Evolutionary conservation across 2,113 vertebrate genomes (phyloP).

Genomic region (Pelusios castaneus): DNA sequence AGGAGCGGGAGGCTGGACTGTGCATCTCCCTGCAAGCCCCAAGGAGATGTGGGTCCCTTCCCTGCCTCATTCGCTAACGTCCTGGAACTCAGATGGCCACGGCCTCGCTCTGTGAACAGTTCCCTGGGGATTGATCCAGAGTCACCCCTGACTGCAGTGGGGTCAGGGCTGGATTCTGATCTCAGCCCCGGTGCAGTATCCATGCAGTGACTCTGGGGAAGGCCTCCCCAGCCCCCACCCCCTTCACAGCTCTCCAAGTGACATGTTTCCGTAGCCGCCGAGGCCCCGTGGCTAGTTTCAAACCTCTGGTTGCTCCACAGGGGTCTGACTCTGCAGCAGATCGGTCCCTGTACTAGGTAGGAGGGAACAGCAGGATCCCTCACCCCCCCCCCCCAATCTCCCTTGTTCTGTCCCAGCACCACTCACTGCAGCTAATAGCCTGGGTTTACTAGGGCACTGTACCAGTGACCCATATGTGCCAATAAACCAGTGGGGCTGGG

Average conservation of each 20-base stretch:
- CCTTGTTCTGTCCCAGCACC: not conserved
- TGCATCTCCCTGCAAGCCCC: too few species aligned
- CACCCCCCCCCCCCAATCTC: not conserved
- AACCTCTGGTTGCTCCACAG: not conserved
- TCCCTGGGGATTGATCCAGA: not conserved
- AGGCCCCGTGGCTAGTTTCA: not conserved
- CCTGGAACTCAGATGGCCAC: not conserved
- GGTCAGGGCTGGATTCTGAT: not conserved
- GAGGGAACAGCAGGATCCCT: not conserved
- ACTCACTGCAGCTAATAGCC: not conserved
- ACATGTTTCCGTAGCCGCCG: not conserved
- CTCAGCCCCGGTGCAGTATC: not conserved
- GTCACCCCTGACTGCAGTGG: not conserved
- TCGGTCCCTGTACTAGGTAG: not conserved
- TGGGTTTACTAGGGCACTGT: not conserved
- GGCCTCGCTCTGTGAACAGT: not conserved
- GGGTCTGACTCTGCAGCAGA: not conserved
- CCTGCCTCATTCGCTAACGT: not conserved
- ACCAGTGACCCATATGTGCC: not conserved
- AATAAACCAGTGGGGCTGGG: too few species aligned
- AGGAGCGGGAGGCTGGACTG: too few species aligned
- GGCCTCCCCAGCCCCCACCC: not conserved
- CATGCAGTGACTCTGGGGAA: not conserved
- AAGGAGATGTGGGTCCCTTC: not conserved
- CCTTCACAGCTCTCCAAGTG: not conserved